phyloP scores from a whole-genome alignment of 30 jellyfish, hydroid and myxozoan species.

The Rhopilema esculentum region DNA sequence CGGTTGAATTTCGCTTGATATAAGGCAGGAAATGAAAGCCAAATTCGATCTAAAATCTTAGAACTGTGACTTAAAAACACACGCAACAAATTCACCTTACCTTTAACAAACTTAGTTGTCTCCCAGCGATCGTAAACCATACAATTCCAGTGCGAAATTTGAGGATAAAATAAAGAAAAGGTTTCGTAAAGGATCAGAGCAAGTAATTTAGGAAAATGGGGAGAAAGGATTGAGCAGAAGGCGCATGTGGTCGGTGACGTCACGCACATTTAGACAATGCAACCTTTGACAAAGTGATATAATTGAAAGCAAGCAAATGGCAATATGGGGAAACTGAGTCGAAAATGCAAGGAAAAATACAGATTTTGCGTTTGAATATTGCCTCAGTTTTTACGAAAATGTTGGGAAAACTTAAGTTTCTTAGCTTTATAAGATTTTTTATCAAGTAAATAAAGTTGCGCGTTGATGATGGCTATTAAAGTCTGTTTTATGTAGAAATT shows the following conservation, averaged over 20 bases:
- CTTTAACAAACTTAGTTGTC: slow-evolving; percentile 24
- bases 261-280: slow-evolving; percentile 76
- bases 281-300: slow-evolving; percentile 56
- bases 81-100: slow-evolving; percentile 11
- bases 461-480: too few relatives aligned
- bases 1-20: slow-evolving; percentile 37
- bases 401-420: too few relatives aligned
- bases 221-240: slow-evolving; percentile 87
- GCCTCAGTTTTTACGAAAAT: too few relatives aligned
- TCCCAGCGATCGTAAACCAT: slow-evolving; percentile 32
- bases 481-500: too few relatives aligned
- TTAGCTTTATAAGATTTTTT: too few relatives aligned
- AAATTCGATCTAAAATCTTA: slow-evolving; percentile 2
- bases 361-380: too few relatives aligned
- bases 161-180: slow-evolving; percentile 83
- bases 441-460: too few relatives aligned
- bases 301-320: slow-evolving; percentile 68
- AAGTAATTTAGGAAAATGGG: slow-evolving; percentile 88
- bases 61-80: slow-evolving; percentile 24
- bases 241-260: slow-evolving; percentile 99
- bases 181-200: slow-evolving; percentile 83
- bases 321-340: background rate
- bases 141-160: slow-evolving; percentile 65
- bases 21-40: slow-evolving; percentile 30
- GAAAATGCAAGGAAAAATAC: background rate